These are phyloP conservation scores for Hippolais icterina DNA, from an alignment of 2,113 vertebrate species.

Conservation along the genomic window DNA sequence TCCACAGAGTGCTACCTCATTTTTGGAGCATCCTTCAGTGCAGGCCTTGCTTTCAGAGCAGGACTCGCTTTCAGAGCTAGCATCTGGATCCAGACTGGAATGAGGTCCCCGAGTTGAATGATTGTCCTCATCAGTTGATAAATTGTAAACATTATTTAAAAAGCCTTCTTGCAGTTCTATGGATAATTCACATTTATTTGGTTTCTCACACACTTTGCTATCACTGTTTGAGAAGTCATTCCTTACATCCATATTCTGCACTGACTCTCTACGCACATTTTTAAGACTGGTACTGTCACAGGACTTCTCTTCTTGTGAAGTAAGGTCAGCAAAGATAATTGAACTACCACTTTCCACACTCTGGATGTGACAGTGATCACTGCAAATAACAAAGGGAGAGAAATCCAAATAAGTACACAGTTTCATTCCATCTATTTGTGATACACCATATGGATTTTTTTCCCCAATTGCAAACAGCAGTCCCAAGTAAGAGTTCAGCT, in stretches of 20 bases:
- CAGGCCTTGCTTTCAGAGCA: constrained; percentile 28
- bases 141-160: background rate
- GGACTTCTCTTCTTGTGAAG: constrained; percentile 47
- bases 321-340: constrained; percentile 85
- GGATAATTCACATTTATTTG: background rate
- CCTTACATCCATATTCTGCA: constrained; percentile 22
- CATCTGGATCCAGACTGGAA: background rate
- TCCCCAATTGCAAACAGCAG: background rate
- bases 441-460: background rate
- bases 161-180: background rate
- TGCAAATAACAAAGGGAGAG: constrained; percentile 21
- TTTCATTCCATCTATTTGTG: background rate
- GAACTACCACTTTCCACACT: constrained; percentile 75
- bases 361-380: constrained; percentile 17
- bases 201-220: background rate
- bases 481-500: background rate
- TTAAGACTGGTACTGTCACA: background rate
- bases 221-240: background rate
- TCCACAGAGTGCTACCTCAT: constrained; percentile 44
- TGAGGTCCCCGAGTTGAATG: background rate
- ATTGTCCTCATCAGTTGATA: background rate
- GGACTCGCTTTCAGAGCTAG: constrained; percentile 2
- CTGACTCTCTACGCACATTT: background rate
- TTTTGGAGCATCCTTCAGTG: constrained; percentile 39
- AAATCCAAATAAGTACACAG: background rate